Percentiles rank a stretch among this genome's conserved stretches.
phyloP scores from a whole-genome alignment of 2,888 invertebrate species.

The Mechanitis mazaeus region DNA sequence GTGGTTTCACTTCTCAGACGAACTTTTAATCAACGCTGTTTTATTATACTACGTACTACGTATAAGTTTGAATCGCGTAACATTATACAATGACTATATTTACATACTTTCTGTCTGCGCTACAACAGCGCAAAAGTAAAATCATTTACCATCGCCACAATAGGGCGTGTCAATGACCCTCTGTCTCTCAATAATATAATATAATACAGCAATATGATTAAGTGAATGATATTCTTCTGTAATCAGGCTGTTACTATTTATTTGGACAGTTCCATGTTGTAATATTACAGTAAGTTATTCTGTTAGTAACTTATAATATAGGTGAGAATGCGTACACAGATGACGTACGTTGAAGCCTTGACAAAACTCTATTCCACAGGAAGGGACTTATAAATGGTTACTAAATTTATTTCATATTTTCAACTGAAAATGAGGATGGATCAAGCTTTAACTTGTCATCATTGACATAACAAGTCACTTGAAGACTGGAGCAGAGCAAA shows the following conservation, averaged over 20 bases:
- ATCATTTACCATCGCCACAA: neutral
- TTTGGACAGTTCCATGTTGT: too few relatives aligned
- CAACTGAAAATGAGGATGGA: too few relatives aligned
- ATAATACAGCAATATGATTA: slow-evolving; percentile 11
- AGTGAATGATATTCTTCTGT: too few relatives aligned
- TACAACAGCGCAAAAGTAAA: too few relatives aligned
- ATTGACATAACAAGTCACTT: neutral
- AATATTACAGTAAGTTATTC: neutral
- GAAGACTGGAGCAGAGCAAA: slow-evolving; percentile 53
- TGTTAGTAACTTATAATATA: neutral
- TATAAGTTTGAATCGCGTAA: neutral
- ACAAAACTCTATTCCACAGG: neutral
- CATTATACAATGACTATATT: slow-evolving; percentile 4
- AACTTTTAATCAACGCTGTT: neutral
- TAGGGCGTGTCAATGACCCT: slow-evolving; percentile 18
- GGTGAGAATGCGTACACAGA: neutral
- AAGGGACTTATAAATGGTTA: slow-evolving; percentile 1
- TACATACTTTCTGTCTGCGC: slow-evolving; percentile 4
- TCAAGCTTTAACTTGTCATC: too few relatives aligned
- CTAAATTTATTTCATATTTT: neutral
- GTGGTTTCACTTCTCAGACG: slow-evolving; percentile 12
- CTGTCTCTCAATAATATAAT: slow-evolving; percentile 7
- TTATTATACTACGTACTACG: slow-evolving; percentile 3
- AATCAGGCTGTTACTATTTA: too few relatives aligned
- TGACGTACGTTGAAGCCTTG: neutral